Evolutionary conservation across 92 coral and sea anemone genomes (phyloP), one percentile per base, ranked within the genome.

Genomic region (Phenganax stokvisi): DNA sequence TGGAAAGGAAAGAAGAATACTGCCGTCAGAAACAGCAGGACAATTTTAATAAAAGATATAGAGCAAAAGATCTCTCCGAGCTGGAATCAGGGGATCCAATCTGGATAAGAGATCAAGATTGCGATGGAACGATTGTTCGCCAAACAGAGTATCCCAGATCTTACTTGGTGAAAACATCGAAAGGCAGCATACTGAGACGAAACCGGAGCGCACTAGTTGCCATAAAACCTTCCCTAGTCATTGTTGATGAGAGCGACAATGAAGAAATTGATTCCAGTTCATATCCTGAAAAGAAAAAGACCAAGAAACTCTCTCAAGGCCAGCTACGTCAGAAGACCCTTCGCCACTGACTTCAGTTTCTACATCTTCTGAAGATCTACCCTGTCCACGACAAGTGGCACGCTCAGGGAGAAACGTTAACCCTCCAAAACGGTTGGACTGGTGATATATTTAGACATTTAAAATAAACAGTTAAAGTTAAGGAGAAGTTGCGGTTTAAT

Each of bases 101-200:
- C 64, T 84, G 90, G 88, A 72, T 89, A 76, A 80, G 87, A 79
- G 85, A 87, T 75, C 92, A 82, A 74, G 81, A 71, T 64, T 65
- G 85, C n/a, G 71, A 87, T 79, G 88, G 85, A 25, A 81, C 61
- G 72, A 70, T 89, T 60, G 13, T 89, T 9, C 58, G 79, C 13
- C 76, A 73, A 79, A 75, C 89, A 71, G 77, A 84, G 55, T 89
- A 65, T 66, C 92, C 87, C 4, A 84, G 90, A 63, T 87, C 86
- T 59, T 89, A 80, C 57, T 31, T 89, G 12, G 90, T 89, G 70
- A 80, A 80, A 71, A 86, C 92, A 20, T 83, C 71, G 1, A 74
- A 70, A 76, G 72, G 84, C 6, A n/a, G 76, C 44, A 73, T 64
- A 7, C 37, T 64, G 10, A 64, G 70, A 1, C 70, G 70, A 8